These are phyloP conservation scores for Gulo gulo DNA, from an alignment of 2,113 vertebrate species.

Conservation along the genomic window DNA sequence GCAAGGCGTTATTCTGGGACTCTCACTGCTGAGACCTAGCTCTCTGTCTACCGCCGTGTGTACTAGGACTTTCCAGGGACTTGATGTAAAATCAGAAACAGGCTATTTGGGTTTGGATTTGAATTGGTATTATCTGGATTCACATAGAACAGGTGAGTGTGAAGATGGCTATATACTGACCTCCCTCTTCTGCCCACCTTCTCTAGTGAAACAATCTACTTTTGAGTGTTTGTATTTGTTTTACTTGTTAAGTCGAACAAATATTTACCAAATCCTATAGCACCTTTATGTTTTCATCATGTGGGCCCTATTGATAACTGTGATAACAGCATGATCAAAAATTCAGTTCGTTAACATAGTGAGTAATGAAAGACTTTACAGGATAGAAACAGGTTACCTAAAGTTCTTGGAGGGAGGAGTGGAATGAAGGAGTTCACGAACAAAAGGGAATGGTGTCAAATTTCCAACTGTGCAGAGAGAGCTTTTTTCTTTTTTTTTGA, in stretches of 20 bases:
- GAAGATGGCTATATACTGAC: background rate
- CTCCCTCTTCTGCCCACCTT: background rate
- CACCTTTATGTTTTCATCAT: background rate
- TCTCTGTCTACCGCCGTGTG: background rate
- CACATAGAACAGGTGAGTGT: background rate
- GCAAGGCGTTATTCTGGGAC: background rate
- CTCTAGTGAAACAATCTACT: background rate
- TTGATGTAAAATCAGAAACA: background rate
- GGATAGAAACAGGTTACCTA: background rate
- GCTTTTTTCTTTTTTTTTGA: background rate
- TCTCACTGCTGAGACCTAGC: background rate
- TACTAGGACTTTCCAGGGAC: background rate
- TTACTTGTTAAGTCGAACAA: background rate
- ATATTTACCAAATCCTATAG: background rate
- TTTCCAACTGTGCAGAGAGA: background rate
- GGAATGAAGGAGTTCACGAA: background rate
- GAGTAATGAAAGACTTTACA: background rate
- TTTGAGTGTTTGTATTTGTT: background rate
- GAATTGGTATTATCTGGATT: background rate
- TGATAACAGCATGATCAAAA: background rate
- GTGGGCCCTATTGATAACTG: background rate
- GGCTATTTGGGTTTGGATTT: background rate
- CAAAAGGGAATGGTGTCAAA: background rate
- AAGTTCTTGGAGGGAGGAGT: background rate
- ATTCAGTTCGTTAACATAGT: background rate